A percentile compares a stretch with the other conserved stretches of the same genome.
Evolutionary conservation across 2,113 vertebrate species (phyloP).

Genomic region (Festucalex cinctus): DNA sequence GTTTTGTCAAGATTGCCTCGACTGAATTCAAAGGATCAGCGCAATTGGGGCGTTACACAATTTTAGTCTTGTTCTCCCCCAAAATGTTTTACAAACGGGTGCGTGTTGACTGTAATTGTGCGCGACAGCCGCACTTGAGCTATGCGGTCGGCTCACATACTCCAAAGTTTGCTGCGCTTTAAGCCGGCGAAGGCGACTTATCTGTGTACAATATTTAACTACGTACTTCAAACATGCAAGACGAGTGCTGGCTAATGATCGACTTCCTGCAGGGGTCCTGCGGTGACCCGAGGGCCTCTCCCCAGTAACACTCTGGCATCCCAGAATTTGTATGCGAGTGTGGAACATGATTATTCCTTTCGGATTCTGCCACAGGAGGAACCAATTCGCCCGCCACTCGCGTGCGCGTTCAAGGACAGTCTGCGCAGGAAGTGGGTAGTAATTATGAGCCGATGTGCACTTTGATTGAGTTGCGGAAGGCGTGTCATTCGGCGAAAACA

Average conservation of each 20-base stretch:
- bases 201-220: slow-evolving; percentile 55
- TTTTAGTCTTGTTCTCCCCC: not conserved
- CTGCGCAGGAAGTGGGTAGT: slow-evolving; percentile 31
- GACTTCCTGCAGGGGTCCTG: slow-evolving; percentile 56
- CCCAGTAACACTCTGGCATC: slow-evolving; percentile 36
- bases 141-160: not conserved
- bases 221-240: slow-evolving; percentile 43
- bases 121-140: not conserved
- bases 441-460: slow-evolving; percentile 37
- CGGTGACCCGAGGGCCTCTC: slow-evolving; percentile 46
- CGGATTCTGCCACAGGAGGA: slow-evolving; percentile 32
- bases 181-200: slow-evolving; percentile 44
- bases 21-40: not conserved
- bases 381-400: slow-evolving; percentile 15
- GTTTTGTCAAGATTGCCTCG: not conserved
- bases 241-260: slow-evolving; percentile 54
- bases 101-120: not conserved
- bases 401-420: slow-evolving; percentile 34
- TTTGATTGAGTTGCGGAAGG: slow-evolving; percentile 41
- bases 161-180: slow-evolving; percentile 36
- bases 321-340: slow-evolving; percentile 17
- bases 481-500: slow-evolving; percentile 39
- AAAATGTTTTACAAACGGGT: not conserved
- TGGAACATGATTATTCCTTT: slow-evolving; percentile 27
- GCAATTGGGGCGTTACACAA: not conserved